Evolutionary conservation across 2,797 vertebrate genomes (phyloP).

Genomic region (Lagocephalus sceleratus): DNA sequence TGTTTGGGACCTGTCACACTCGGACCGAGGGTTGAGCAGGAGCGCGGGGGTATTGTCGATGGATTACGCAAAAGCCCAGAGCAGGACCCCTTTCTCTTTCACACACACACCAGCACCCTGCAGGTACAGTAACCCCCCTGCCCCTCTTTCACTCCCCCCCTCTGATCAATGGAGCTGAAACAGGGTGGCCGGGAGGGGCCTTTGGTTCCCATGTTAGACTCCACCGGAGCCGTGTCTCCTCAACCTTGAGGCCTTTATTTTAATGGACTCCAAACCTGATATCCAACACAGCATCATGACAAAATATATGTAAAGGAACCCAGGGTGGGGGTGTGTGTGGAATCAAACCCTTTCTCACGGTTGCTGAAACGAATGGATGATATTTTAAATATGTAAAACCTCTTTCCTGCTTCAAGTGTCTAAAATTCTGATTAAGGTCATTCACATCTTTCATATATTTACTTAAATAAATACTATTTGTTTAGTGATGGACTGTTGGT

Average conservation of each 20-base stretch:
- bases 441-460: too few relatives aligned
- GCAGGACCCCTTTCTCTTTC: slow-evolving; percentile 35
- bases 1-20: slow-evolving; percentile 80
- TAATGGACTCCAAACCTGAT: slow-evolving; percentile 44
- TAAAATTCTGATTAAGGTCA: too few relatives aligned
- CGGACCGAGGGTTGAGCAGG: slow-evolving; percentile 61
- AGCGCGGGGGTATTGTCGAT: slow-evolving; percentile 66
- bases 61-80: slow-evolving; percentile 83
- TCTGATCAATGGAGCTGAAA: slow-evolving; percentile 87
- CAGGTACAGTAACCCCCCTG: slow-evolving; percentile 79
- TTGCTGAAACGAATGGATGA: too few relatives aligned
- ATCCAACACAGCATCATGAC: slow-evolving; percentile 16
- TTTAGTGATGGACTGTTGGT: too few relatives aligned
- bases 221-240: slow-evolving; percentile 68
- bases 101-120: slow-evolving; percentile 45
- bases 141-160: slow-evolving; percentile 63
- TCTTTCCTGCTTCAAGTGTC: too few relatives aligned
- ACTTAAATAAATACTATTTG: too few relatives aligned
- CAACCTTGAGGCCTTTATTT: neutral
- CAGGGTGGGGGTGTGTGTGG: neutral
- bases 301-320: neutral
- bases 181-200: slow-evolving; percentile 77
- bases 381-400: too few relatives aligned
- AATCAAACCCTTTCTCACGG: too few relatives aligned
- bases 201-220: slow-evolving; percentile 84